A percentile compares a stretch with the other conserved stretches of the same genome.
Evolutionary conservation across 2,113 vertebrate species (phyloP).

Genomic region (Dasyornis broadbenti): DNA sequence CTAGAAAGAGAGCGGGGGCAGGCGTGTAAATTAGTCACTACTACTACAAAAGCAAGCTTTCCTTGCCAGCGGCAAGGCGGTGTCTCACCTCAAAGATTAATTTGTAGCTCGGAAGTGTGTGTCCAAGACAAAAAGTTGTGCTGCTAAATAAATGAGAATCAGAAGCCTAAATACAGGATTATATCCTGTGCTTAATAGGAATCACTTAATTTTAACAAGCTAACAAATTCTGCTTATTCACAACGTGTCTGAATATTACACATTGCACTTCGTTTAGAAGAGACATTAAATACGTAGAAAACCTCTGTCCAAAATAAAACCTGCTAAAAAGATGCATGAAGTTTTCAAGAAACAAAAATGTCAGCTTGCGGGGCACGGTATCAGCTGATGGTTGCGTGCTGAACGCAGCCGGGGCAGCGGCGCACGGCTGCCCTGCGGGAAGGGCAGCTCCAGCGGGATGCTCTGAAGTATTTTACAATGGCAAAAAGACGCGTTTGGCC

Average conservation of each 20-base stretch:
- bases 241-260: neutral
- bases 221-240: neutral
- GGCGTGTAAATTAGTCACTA: constrained; percentile 34
- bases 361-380: too few species aligned
- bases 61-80: neutral
- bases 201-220: neutral
- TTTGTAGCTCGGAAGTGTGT: neutral
- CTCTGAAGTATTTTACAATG: accelerated
- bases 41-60: constrained; percentile 53
- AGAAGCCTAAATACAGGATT: neutral
- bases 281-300: neutral
- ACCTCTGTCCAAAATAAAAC: neutral
- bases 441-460: accelerated
- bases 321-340: neutral
- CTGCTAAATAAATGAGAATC: neutral
- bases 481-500: neutral
- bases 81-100: neutral
- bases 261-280: neutral
- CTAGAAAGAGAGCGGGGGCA: constrained; percentile 20
- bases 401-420: neutral
- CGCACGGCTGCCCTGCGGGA: neutral
- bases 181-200: neutral
- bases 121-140: neutral
- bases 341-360: neutral
- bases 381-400: neutral